Evolutionary conservation across 2,797 vertebrate genomes (phyloP).

Genomic region (Echeneis naucrates): DNA sequence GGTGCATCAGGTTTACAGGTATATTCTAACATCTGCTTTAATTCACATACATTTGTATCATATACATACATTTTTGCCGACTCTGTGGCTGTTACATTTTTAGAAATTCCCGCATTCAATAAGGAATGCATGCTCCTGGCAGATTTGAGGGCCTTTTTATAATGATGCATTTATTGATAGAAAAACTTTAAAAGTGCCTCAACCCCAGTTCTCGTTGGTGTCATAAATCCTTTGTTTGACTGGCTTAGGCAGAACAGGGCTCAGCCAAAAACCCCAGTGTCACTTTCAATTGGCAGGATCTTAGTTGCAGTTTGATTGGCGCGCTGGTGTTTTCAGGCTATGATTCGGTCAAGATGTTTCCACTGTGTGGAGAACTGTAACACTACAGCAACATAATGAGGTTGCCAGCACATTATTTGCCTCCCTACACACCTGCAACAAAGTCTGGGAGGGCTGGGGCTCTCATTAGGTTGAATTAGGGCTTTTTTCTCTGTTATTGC

Average conservation of each 20-base stretch:
- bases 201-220: conserved; percentile 31
- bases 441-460: conserved; percentile 32
- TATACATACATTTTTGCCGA: conserved; percentile 14
- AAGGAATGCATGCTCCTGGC: conserved; percentile 30
- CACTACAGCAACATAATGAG: conserved; percentile 46
- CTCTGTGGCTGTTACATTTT: neutral
- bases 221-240: conserved; percentile 60
- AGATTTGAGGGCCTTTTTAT: conserved; percentile 36
- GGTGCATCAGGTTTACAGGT: too few relatives aligned
- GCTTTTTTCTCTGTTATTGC: conserved; percentile 9
- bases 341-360: conserved; percentile 76
- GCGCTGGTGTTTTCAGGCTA: conserved; percentile 25
- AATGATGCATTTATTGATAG: conserved; percentile 53
- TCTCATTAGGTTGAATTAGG: conserved; percentile 38
- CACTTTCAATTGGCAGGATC: conserved; percentile 64
- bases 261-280: conserved; percentile 71
- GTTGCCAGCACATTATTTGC: conserved; percentile 47
- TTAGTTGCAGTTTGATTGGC: conserved; percentile 55
- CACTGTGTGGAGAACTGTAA: conserved; percentile 38
- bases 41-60: conserved; percentile 26
- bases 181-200: conserved; percentile 44
- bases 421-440: conserved; percentile 59
- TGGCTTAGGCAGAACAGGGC: conserved; percentile 45
- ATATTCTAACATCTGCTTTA: conserved; percentile 7
- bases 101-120: conserved; percentile 22